Evolutionary conservation across 2,113 vertebrate genomes (phyloP).

Genomic region (Sphaerodactylus townsendi): DNA sequence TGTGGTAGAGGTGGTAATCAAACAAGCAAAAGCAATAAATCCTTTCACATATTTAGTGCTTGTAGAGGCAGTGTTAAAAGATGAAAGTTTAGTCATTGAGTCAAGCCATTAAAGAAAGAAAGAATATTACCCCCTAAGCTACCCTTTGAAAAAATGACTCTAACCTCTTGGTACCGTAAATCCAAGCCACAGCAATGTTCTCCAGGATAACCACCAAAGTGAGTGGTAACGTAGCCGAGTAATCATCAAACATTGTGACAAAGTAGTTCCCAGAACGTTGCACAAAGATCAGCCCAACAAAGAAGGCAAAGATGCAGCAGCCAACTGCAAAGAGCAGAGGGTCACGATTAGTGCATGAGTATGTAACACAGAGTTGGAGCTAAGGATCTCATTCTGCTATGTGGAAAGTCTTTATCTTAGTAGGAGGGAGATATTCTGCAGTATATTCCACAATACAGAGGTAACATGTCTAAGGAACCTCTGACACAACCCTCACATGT

Average conservation of each 20-base stretch:
- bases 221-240: constrained; percentile 94
- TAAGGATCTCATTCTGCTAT: no score
- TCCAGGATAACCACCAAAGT: constrained; percentile 96
- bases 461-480: background rate
- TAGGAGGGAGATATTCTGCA: no score
- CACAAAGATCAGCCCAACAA: constrained; percentile 94
- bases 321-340: constrained; percentile 80
- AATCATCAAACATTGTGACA: constrained; percentile 98
- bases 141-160: background rate
- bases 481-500: background rate
- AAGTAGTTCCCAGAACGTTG: constrained; percentile 98
- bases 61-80: background rate
- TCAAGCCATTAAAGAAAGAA: background rate
- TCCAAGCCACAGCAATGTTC: constrained; percentile 97
- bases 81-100: background rate
- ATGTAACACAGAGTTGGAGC: no score
- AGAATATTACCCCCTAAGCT: background rate
- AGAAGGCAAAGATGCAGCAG: constrained; percentile 91
- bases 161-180: constrained; percentile 98
- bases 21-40: background rate
- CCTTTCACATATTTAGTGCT: background rate
- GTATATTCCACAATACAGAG: background rate
- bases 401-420: no score
- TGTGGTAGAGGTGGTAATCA: rapidly evolving
- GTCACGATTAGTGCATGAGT: constrained; percentile 22